Base-by-base conservation (phyloP, 2,888 invertebrate species). In the Atethmia centrago region DNA sequence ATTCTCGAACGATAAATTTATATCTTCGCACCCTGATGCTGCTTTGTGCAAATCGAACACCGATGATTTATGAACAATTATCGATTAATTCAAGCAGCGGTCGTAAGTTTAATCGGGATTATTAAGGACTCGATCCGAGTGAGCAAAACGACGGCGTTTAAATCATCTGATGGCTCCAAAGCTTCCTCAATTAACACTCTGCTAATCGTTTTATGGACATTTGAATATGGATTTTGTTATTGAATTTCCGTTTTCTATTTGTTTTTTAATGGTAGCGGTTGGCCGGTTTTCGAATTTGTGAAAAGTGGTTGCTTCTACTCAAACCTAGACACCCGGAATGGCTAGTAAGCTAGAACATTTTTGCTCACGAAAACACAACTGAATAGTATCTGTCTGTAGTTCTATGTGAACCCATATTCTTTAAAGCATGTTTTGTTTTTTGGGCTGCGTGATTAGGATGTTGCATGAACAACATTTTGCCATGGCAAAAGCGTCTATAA, bases 51-150 rank as follows among this genome's bases (percentile, higher is more conserved):
- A 94, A 94, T 95, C 94, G 95, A 94, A 95, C 95, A 95, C 92
- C 93, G 94, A 95, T 96, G 96, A 96, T 96, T 96, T 96, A 96
- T 95, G 93, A 93, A 95, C 96, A 95, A 96, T 96, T 96, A 96
- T 94, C 96, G 96, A 96, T 96, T 96, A 96, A 96, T 96, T 95
- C 96, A 96, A 96, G 96, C 96, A 95, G 96, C 95, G 93, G 89
- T 94, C 94, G 95, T 95, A 95, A 95, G 92, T 96, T 95, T 94
- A 93, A 94, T 93, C 94, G 93, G 92, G 91, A 94, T 95, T 95
- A 95, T 93, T 94, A 93, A 95, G 90, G 92, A 92, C 89, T 87
- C 87, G 89, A 87, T 88, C 89, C 90, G 89, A 92, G 90, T 92
- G 92, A 87, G 88, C 84, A 88, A 89, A 89, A 85, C 88, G 92